Evolutionary conservation across 2,888 invertebrate species (phyloP).

Genomic region (Dynastes maya): DNA sequence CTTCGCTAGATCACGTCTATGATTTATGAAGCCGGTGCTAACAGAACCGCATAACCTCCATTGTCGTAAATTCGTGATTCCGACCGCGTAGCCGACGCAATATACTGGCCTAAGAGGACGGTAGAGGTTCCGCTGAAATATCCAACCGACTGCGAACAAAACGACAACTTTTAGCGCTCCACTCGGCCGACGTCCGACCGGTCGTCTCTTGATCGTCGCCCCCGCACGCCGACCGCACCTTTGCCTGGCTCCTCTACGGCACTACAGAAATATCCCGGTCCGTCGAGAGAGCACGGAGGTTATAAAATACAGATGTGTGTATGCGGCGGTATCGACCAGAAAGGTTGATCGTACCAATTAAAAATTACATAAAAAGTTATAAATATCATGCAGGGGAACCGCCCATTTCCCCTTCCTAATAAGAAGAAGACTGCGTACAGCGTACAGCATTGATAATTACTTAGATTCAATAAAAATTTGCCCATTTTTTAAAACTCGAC

Average conservation of each 20-base stretch:
- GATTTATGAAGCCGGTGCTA: slow-evolving; percentile 20
- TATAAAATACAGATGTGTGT: too few relatives aligned
- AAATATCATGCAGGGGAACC: too few relatives aligned
- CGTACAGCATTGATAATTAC: too few relatives aligned
- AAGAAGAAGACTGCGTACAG: too few relatives aligned
- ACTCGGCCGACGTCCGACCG: slow-evolving; percentile 24
- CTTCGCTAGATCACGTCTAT: slow-evolving; percentile 21
- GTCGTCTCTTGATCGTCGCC: neutral
- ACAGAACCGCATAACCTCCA: slow-evolving; percentile 23
- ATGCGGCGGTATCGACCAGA: too few relatives aligned
- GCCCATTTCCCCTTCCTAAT: too few relatives aligned
- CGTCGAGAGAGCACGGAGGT: neutral
- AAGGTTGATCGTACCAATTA: too few relatives aligned
- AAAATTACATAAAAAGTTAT: too few relatives aligned
- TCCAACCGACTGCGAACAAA: slow-evolving; percentile 8
- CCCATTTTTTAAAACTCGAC: too few relatives aligned
- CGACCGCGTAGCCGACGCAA: slow-evolving; percentile 7
- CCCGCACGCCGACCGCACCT: neutral
- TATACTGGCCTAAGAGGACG: slow-evolving; percentile 5
- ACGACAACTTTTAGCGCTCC: slow-evolving; percentile 47
- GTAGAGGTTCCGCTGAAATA: neutral
- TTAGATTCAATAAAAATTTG: too few relatives aligned
- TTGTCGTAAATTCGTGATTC: slow-evolving; percentile 24
- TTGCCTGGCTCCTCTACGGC: neutral
- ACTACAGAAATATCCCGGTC: neutral